Base-by-base conservation (phyloP, 2,113 vertebrate species). In the Blennius ocellaris region DNA sequence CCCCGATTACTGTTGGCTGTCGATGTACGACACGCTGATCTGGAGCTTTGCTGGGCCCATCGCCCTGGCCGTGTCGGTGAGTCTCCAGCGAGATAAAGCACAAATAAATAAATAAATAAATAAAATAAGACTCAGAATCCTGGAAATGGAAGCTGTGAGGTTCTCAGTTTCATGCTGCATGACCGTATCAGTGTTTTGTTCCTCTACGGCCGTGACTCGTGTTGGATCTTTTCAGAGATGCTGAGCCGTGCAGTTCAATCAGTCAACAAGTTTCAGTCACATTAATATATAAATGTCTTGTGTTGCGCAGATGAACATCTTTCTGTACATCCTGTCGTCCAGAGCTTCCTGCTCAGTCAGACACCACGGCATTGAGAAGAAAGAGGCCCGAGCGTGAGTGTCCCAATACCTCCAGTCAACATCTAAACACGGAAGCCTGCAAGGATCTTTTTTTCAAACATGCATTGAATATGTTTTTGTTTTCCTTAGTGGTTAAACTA, bases 1-100 rank as follows among this genome's bases (percentile, higher is more conserved):
- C 90, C 95, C 97, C 0, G 97, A 98, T 77, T 98, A 97, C 93
- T 99, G 97, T 75, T 98, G 97, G 97, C 91, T 99, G 45, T 96
- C 97, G 14, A 87, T 99, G 83, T 96, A 97, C 0, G 97, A 99
- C 78, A 97, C 94, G 0, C 92, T 99, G 45, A 95, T 98, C 75
- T 98, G 97, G 97, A 99, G 97, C 80, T 94, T 98, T 5, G 96
- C 95, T 0, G 97, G 96, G 43, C 97, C 97, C 6, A 94, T 95
- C 37, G 92, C 93, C 52, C 90, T 94, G 0, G 95, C 93, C 0
- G 93, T 96, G 12, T 94, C 96, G 11, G 97, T 99, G 86, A 83
- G 95, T 48, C 45, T 6, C 45, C 1, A 2, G 6, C 6, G 11
- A 11, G n/a, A n/a, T n/a, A n/a, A n/a, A n/a, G n/a, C n/a, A n/a